Conservation (phyloP, 1,140 invertebrate species). For the Ganaspis sp. region DNA sequence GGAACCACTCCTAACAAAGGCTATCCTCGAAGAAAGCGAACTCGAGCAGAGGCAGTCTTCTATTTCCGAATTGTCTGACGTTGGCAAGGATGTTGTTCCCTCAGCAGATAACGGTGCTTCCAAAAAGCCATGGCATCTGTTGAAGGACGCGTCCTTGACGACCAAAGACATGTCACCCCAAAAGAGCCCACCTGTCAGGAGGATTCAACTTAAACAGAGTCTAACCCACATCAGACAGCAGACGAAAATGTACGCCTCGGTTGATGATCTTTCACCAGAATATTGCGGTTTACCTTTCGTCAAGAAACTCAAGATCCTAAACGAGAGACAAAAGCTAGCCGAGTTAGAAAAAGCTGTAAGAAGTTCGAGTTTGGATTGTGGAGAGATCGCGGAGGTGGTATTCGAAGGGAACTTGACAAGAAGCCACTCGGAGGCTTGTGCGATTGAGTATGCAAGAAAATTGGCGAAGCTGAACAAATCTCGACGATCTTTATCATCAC, state of each 20-base stretch:
- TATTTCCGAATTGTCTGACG: neutral
- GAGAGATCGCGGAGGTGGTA: constrained; percentile 79
- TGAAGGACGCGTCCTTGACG: constrained; percentile 72
- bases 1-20: constrained; percentile 63
- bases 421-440: constrained; percentile 80
- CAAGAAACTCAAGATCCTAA: constrained; percentile 91
- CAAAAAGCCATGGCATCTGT: constrained; percentile 71
- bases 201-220: constrained; percentile 61
- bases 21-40: constrained; percentile 57
- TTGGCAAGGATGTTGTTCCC: constrained; percentile 16
- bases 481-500: constrained; percentile 43
- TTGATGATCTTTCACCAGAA: constrained; percentile 91
- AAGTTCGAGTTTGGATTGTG: constrained; percentile 88
- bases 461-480: constrained; percentile 67
- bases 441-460: constrained; percentile 74
- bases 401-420: constrained; percentile 78
- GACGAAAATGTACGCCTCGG: constrained; percentile 85
- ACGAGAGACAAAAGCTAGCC: constrained; percentile 90
- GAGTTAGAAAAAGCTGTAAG: constrained; percentile 86
- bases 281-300: constrained; percentile 91
- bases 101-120: constrained; percentile 46
- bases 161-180: constrained; percentile 55
- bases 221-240: constrained; percentile 69
- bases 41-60: constrained; percentile 44
- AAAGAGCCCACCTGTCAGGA: constrained; percentile 55